Evolutionary conservation across 2,888 invertebrate genomes (phyloP).

Genomic region (Bellardia pandia): DNA sequence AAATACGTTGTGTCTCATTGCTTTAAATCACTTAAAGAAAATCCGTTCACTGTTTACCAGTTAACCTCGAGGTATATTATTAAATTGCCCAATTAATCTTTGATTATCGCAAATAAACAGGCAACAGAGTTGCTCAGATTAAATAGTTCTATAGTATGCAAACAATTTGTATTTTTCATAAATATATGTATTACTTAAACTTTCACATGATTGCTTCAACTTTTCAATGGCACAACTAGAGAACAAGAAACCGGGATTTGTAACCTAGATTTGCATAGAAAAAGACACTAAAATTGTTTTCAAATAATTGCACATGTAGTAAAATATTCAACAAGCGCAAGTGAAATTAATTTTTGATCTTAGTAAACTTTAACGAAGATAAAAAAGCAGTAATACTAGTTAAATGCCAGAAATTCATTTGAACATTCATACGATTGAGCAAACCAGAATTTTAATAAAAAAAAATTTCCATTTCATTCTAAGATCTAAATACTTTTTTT

Average conservation of each 20-base stretch:
- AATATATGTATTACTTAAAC: background rate
- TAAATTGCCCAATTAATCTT: too few relatives aligned
- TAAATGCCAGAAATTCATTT: constrained; percentile 36
- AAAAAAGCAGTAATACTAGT: constrained; percentile 50
- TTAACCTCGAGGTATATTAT: too few relatives aligned
- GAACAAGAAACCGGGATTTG: background rate
- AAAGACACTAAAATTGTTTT: constrained; percentile 3
- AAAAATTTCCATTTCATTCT: constrained; percentile 20
- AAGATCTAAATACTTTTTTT: background rate
- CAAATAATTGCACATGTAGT: constrained; percentile 9
- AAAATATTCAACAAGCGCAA: constrained; percentile 46
- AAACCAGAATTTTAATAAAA: constrained; percentile 32
- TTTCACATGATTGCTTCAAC: background rate
- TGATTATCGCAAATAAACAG: too few relatives aligned
- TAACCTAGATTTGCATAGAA: constrained; percentile 27
- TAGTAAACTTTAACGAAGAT: background rate
- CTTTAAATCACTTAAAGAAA: too few relatives aligned
- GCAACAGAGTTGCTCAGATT: too few relatives aligned
- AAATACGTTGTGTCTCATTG: too few relatives aligned
- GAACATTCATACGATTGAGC: background rate
- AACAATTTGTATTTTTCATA: background rate
- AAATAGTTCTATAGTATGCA: too few relatives aligned
- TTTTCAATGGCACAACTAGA: background rate
- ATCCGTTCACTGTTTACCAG: too few relatives aligned
- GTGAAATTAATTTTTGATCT: constrained; percentile 60